Percentiles rank a stretch among this genome's conserved stretches.
Conservation (phyloP, 2,797 vertebrate genomes). For the Anguilla marmorata region DNA sequence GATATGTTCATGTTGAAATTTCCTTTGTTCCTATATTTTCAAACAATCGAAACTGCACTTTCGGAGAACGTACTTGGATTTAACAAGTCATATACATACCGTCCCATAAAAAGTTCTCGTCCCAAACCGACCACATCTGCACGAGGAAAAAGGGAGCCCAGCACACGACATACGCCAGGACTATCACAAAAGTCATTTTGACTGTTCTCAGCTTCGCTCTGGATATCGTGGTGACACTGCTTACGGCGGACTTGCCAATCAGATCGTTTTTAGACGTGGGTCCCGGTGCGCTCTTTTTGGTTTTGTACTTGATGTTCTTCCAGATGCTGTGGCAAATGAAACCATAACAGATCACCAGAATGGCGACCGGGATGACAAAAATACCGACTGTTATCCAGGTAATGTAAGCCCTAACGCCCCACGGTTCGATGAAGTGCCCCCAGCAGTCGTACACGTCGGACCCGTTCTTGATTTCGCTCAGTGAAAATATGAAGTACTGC, state of each 20-base stretch:
- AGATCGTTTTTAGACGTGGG: constrained; percentile 66
- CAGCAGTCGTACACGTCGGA: constrained; percentile 90
- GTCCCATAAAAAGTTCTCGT: constrained; percentile 75
- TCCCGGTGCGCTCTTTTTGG: constrained; percentile 49
- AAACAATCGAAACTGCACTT: not conserved
- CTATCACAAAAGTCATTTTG: constrained; percentile 98
- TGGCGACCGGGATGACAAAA: constrained; percentile 84
- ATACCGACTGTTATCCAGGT: constrained; percentile 92
- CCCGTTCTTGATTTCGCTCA: constrained; percentile 83
- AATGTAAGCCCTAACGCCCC: constrained; percentile 86
- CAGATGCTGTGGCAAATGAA: constrained; percentile 92
- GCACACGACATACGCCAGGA: constrained; percentile 88
- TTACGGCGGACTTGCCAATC: constrained; percentile 80
- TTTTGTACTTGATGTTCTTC: constrained; percentile 86
- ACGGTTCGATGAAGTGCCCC: constrained; percentile 87
- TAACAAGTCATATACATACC: constrained; percentile 69
- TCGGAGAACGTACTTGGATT: not conserved
- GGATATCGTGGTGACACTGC: constrained; percentile 85
- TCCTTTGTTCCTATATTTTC: not conserved
- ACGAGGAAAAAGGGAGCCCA: constrained; percentile 93
- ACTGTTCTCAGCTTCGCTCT: constrained; percentile 93
- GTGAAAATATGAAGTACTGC: constrained; percentile 93
- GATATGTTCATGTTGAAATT: not conserved
- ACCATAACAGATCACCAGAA: constrained; percentile 85
- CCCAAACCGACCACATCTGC: constrained; percentile 98